phyloP scores from a whole-genome alignment of 2,888 invertebrate species.

The Nephrotoma appendiculata region DNA sequence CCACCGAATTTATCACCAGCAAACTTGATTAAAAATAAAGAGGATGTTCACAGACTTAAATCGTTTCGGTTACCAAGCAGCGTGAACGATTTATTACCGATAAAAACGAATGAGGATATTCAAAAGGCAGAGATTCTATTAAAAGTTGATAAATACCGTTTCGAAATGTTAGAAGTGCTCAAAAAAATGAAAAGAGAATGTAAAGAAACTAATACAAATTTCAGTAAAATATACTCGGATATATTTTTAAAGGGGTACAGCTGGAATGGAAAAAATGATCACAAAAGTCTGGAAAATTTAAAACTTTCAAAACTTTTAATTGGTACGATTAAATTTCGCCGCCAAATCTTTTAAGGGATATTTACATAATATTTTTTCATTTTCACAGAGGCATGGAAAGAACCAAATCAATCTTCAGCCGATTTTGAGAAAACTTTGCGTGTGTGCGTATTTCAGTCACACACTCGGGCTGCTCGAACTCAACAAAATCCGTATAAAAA shows the following conservation, averaged over 20 bases:
- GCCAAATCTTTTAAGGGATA: background rate
- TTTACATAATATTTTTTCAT: too few species aligned
- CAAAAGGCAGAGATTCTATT: background rate
- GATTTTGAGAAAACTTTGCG: background rate
- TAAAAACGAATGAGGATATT: background rate
- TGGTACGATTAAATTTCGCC: background rate
- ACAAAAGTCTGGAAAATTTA: background rate
- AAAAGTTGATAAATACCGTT: background rate
- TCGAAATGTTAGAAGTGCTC: background rate
- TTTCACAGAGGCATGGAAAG: background rate
- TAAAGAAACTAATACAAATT: background rate
- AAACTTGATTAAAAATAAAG: background rate
- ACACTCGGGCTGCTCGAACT: background rate
- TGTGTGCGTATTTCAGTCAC: background rate
- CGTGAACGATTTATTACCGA: background rate
- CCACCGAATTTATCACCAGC: background rate
- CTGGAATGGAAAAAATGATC: conserved; percentile 1
- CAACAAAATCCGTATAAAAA: background rate
- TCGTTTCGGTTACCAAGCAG: background rate
- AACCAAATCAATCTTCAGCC: background rate
- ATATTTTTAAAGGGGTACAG: background rate
- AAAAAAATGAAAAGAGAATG: background rate
- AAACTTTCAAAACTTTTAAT: background rate
- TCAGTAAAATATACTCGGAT: background rate
- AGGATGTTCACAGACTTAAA: background rate